Evolutionary conservation across 2,888 invertebrate species (phyloP).

Genomic region (Drosophila anomelani): DNA sequence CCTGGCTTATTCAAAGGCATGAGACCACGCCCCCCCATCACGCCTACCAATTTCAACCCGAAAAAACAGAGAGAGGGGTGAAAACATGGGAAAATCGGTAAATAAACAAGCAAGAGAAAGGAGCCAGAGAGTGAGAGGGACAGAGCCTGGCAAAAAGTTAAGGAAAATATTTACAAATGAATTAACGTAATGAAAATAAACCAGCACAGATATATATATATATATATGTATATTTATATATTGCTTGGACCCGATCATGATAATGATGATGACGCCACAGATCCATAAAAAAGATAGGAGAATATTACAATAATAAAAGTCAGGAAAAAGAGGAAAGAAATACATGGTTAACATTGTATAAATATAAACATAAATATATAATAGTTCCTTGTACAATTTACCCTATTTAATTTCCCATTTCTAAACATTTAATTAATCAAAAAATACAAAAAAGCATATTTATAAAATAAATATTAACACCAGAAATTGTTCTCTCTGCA

Average conservation of each 20-base stretch:
- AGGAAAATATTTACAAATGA: conserved; percentile 78
- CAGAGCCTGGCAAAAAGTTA: conserved; percentile 69
- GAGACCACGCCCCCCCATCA: conserved; percentile 8
- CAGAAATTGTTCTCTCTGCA: conserved; percentile 3
- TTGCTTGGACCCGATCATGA: conserved; percentile 4
- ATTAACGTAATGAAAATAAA: conserved; percentile 79
- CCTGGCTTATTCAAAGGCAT: conserved; percentile 37
- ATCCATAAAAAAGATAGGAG: conserved; percentile 52
- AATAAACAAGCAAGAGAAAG: conserved; percentile 53
- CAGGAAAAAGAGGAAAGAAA: neutral
- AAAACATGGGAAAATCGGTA: conserved; percentile 69
- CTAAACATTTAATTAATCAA: no score
- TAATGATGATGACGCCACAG: conserved; percentile 27
- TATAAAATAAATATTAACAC: neutral
- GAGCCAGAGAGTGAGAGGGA: conserved; percentile 27
- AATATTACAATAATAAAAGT: conserved; percentile 41
- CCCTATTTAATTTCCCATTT: neutral
- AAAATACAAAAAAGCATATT: no score
- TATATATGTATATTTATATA: conserved; percentile 4
- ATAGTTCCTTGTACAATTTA: neutral
- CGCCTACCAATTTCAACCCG: conserved; percentile 19
- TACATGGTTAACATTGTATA: no score
- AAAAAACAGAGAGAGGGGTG: conserved; percentile 8
- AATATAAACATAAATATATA: neutral
- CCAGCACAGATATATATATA: conserved; percentile 57